Evolutionary conservation across 2,888 invertebrate species (phyloP), one percentile per base, ranked within the genome.

Genomic region (Loripinus fragilis): DNA sequence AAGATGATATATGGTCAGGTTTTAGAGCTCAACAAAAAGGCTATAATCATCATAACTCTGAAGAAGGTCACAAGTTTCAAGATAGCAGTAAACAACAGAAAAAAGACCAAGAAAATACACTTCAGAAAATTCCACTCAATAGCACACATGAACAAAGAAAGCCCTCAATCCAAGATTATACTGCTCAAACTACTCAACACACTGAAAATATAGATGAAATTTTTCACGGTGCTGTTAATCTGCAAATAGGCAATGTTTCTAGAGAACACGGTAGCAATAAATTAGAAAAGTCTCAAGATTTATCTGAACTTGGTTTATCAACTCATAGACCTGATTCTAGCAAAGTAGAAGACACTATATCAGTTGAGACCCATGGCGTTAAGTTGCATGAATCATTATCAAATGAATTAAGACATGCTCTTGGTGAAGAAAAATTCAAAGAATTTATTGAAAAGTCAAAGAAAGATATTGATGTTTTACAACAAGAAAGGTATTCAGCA

Each of bases 301-400:
- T 81, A n/a, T 76, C 84, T 42, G 87, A 86, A 25, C 79, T 90
- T 23, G 90, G 89, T 69, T 78, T 90, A 28, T 83, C 86, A 20
- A 90, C 91, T n/a, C 90, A 90, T 77, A 84, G 90, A 42, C 88
- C 89, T 35, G 88, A 89, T 5, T 81, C 81, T 55, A 81, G 82
- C 0, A 77, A 74, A 41, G 50, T 48, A n/a, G 78, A 72, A 50
- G 74, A 73, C 28, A 38, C 60, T 28, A 67, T 68, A 60, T 33
- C 60, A 17, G 75, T 65, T 55, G 78, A 73, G 23, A 42, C 76
- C 45, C 76, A 80, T 23, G 84, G 81, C 35, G 77, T 83, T 33
- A 81, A 77, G 25, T 74, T 88, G 23, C 80, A 86, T 69, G 85
- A 84, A 48, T 76, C 80, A 42, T 73, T 81, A 25, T 78, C 82